Conservation (phyloP, 2,888 invertebrate species). For the Ptychoptera albimana region DNA sequence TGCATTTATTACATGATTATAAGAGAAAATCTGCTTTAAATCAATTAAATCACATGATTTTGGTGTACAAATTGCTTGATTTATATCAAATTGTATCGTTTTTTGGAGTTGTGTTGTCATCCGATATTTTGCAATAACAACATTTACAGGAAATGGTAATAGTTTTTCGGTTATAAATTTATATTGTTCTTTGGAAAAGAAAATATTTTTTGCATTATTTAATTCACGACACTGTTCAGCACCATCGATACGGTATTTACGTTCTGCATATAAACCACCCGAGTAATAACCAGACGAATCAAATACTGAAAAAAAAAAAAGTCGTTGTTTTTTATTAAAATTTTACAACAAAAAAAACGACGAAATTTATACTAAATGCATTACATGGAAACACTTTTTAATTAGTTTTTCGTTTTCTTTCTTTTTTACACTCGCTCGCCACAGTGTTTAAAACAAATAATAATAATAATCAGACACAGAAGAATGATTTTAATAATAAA, state of each 20-base stretch:
- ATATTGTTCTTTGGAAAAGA: not conserved
- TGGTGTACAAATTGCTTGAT: slow-evolving; percentile 21
- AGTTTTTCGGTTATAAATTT: not conserved
- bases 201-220: slow-evolving; percentile 7
- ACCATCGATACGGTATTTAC: slow-evolving; percentile 49
- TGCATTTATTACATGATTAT: slow-evolving; percentile 12
- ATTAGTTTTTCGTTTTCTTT: slow-evolving; percentile 1
- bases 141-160: slow-evolving; percentile 18
- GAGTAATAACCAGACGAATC: slow-evolving; percentile 56
- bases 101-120: slow-evolving; percentile 4
- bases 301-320: slow-evolving; percentile 33
- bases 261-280: slow-evolving; percentile 59
- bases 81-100: slow-evolving; percentile 10
- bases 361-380: not conserved
- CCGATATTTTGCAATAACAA: slow-evolving; percentile 16
- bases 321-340: no score
- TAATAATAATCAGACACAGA: not conserved
- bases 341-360: not conserved
- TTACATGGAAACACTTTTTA: no score
- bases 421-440: not conserved
- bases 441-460: not conserved
- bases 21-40: slow-evolving; percentile 17
- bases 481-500: no score
- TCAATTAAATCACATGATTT: slow-evolving; percentile 17
- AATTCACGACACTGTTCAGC: slow-evolving; percentile 17